Percentiles rank a stretch among this genome's conserved stretches.
Conservation (phyloP, 2,888 invertebrate species). For the Cybosia mesomella region DNA sequence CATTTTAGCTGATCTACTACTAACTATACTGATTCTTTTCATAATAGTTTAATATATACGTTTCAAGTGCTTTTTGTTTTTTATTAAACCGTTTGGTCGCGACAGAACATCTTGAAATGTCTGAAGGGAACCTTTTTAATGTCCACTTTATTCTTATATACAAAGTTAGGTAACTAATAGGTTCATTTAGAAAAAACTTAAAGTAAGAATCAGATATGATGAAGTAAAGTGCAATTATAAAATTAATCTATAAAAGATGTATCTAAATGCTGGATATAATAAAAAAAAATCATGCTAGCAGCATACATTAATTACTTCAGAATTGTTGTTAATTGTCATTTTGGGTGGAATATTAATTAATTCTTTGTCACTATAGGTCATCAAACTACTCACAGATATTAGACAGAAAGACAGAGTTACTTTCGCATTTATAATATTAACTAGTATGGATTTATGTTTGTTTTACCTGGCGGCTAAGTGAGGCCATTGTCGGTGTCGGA, state of each 20-base stretch:
- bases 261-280: too few relatives aligned
- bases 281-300: not conserved
- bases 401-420: too few relatives aligned
- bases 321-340: not conserved
- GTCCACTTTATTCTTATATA: not conserved
- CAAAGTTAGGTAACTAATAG: not conserved
- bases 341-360: not conserved
- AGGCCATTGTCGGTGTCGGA: conserved; percentile 87
- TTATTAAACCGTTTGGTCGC: conserved; percentile 14
- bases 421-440: not conserved
- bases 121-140: conserved; percentile 10
- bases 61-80: conserved; percentile 21
- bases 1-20: not conserved
- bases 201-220: too few relatives aligned
- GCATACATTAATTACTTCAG: too few relatives aligned
- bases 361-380: not conserved
- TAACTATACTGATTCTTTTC: conserved; percentile 15
- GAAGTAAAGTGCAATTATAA: too few relatives aligned
- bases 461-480: conserved; percentile 84
- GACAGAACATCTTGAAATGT: conserved; percentile 23
- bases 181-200: not conserved
- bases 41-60: conserved; percentile 22
- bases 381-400: not conserved
- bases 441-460: not conserved
- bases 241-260: too few relatives aligned